Evolutionary conservation across 1,140 invertebrate genomes (phyloP), one percentile per base, ranked within the genome.

Genomic region (Eubasilissa regina): DNA sequence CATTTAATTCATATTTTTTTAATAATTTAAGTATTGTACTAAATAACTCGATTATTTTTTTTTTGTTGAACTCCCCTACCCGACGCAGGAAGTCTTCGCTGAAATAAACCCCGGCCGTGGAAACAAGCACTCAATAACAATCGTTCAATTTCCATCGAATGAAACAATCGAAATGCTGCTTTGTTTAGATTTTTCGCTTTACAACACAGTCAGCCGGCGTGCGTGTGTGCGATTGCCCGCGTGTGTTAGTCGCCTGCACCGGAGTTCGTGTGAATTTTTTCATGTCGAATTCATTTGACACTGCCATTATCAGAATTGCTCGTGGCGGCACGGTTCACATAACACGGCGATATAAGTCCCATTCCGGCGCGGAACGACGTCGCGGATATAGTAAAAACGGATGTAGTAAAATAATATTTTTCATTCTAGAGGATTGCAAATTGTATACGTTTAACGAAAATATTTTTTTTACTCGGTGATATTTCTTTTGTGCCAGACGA

Each of bases 281-380:
- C 55, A 21, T 58, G 55, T 13, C 55, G 17, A 19, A 58, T 58
- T 58, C 55, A 58, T 58, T 9, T 21, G 15, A 58, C 15, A 58
- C 55, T 15, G 55, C 55, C 55, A 58, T 58, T 58, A 58, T 21
- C 55, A 58, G 55, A 58, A 58, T 58, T 58, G 55, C 55, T 58
- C 55, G 55, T 21, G 17, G 55, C 17, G 55, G 55, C 17, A 58
- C 55, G 55, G 55, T 58, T 58, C 55, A 58, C 17, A 58, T 58
- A 58, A 58, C 10, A 58, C 55, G 4, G 55, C 55, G 9, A 58
- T 58, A 21, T 8, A 58, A 58, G 55, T 58, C 55, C 9, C 55
- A 58, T 58, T 58, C 55, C 17, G 1, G 17, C 17, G 17, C 53
- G 4, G 21, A 15, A 4, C 1, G 17, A 11, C 10, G 17, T 9